Base-by-base conservation (phyloP, 2,797 vertebrate species). In the Chloroceryle inda region DNA sequence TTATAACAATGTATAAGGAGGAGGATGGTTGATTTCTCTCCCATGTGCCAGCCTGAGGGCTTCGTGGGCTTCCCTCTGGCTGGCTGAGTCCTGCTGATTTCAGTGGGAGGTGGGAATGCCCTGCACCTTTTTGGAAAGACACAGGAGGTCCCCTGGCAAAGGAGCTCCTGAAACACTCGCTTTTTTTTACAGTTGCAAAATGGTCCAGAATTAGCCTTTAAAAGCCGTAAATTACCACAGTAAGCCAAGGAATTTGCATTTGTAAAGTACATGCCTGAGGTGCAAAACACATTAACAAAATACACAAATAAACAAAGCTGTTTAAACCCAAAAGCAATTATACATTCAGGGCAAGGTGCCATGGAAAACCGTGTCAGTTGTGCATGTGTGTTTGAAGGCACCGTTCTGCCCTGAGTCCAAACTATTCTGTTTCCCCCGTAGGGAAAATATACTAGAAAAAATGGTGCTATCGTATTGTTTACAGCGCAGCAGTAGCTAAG, bases 211-310 rank as follows among this genome's bases (percentile, higher is more conserved):
- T 95, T 94, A 95, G 81, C 76, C 77, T 94, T 87, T 95, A 87
- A 94, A 95, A 93, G 88, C 80, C 0, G 0, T 93, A 87, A 95
- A 95, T 96, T 94, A 96, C 85, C 59, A 58, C 80, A 93, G 88
- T 74, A 94, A 96, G 94, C 90, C 92, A 95, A 94, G 81, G 94
- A 96, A 97, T 96, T 96, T 96, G 86, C 93, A 96, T 97, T 85
- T 96, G 94, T 96, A 94, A 96, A 96, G 96, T 91, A 96, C 96
- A 96, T 2, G 96, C 96, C 96, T 72, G 93, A 96, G 95, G 96
- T 94, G 89, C 75, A 92, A 92, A 96, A 91, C 88, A 85, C 94
- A 94, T 95, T 96, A 95, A 79, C 74, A 88, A 85, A 94, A 92
- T 16, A 87, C 24, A 95, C 92, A 96, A 96, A 96, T 95, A 97